These are phyloP conservation scores for Liposcelis brunnea DNA, from an alignment of 2,888 invertebrate genomes.

Conservation along the genomic window DNA sequence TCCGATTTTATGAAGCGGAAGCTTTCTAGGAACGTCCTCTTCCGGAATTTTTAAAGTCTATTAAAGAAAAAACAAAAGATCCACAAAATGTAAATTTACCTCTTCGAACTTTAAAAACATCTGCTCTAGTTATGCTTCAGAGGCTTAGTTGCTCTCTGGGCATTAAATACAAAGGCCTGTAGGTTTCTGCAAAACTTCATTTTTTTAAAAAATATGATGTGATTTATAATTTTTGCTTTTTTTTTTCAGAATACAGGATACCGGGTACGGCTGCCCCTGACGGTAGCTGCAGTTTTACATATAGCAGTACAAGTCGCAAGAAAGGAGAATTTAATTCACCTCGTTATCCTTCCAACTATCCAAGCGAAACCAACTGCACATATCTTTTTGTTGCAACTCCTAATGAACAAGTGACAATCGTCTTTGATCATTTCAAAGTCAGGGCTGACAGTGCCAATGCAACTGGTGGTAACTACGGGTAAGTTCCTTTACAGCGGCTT, in stretches of 20 bases:
- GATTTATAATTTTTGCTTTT: no score
- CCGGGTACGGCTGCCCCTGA: constrained; percentile 87
- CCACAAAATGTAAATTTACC: no score
- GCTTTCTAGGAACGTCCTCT: no score
- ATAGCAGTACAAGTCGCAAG: constrained; percentile 71
- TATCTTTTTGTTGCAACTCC: constrained; percentile 75
- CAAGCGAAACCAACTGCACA: constrained; percentile 85
- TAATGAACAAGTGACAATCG: constrained; percentile 76
- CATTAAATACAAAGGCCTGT: no score
- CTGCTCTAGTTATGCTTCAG: no score
- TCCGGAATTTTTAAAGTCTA: no score
- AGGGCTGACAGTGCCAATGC: constrained; percentile 64
- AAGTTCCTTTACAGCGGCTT: constrained; percentile 19
- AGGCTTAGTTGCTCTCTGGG: no score
- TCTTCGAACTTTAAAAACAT: no score
- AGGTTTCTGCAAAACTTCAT: no score
- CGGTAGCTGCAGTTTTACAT: constrained; percentile 81
- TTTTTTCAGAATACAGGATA: constrained; percentile 64
- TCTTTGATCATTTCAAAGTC: constrained; percentile 84
- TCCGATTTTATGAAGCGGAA: no score
- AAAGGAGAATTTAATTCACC: constrained; percentile 90
- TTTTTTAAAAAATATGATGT: no score
- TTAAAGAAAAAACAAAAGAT: no score
- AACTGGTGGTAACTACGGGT: constrained; percentile 60
- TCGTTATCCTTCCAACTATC: constrained; percentile 91